phyloP scores from a whole-genome alignment of 2,888 invertebrate species.

The Nomada ruficornis region DNA sequence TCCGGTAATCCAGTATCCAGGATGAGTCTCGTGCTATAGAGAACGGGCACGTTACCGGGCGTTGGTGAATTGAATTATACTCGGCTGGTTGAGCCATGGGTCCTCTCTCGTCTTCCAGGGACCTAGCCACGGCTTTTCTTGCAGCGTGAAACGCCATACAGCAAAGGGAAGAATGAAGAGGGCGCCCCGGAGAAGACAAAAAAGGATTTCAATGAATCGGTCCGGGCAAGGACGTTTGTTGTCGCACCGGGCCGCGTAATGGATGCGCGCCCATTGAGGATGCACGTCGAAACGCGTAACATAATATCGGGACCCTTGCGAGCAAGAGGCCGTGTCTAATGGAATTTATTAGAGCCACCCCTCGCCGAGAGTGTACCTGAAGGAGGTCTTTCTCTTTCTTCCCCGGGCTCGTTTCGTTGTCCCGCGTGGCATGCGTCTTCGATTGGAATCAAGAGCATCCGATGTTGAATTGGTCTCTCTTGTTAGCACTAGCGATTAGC shows the following conservation, averaged over 20 bases:
- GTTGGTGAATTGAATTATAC: conserved; percentile 79
- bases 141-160: conserved; percentile 9
- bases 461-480: neutral
- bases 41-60: conserved; percentile 55
- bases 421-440: conserved; percentile 14
- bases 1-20: conserved; percentile 61
- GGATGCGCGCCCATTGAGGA: conserved; percentile 79
- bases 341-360: conserved; percentile 81
- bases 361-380: conserved; percentile 13
- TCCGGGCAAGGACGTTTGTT: conserved; percentile 67
- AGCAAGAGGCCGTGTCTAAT: conserved; percentile 82
- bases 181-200: conserved; percentile 25
- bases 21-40: conserved; percentile 64
- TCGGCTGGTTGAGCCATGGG: conserved; percentile 71
- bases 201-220: conserved; percentile 66
- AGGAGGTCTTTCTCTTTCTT: neutral
- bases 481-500: conserved; percentile 17
- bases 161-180: conserved; percentile 37
- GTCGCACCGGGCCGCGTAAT: conserved; percentile 81
- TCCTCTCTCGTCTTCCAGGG: neutral
- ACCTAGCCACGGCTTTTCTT: conserved; percentile 26
- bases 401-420: neutral
- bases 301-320: conserved; percentile 80
- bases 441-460: conserved; percentile 13
- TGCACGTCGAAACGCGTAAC: conserved; percentile 79